Evolutionary conservation across 2,888 invertebrate genomes (phyloP).

Genomic region (Tinea pellionella): DNA sequence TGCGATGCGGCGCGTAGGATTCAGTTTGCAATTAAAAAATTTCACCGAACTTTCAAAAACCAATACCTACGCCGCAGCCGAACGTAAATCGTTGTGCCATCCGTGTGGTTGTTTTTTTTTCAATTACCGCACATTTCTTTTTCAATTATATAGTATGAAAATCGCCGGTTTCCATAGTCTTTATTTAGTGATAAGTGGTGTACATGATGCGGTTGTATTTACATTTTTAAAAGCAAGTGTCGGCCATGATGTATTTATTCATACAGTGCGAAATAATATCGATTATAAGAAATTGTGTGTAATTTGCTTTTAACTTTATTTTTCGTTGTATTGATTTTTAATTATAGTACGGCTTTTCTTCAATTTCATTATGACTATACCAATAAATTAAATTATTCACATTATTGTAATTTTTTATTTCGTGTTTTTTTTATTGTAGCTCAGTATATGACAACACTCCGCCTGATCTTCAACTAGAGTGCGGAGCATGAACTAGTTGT

Average conservation of each 20-base stretch:
- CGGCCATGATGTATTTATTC: slow-evolving; percentile 14
- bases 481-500: too few relatives aligned
- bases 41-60: slow-evolving; percentile 14
- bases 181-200: slow-evolving; percentile 15
- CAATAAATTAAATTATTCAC: too few relatives aligned
- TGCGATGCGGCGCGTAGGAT: neutral
- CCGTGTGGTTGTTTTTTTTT: slow-evolving; percentile 14
- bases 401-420: too few relatives aligned
- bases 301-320: slow-evolving; percentile 16
- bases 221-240: slow-evolving; percentile 1
- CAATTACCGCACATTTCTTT: slow-evolving; percentile 17
- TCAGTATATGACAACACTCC: too few relatives aligned
- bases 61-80: neutral
- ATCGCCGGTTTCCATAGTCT: slow-evolving; percentile 14
- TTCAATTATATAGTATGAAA: slow-evolving; percentile 17
- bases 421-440: too few relatives aligned
- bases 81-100: slow-evolving; percentile 10
- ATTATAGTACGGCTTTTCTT: too few relatives aligned
- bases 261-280: slow-evolving; percentile 23
- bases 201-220: neutral
- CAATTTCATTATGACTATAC: too few relatives aligned
- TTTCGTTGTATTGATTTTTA: neutral
- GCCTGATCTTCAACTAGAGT: too few relatives aligned
- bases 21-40: slow-evolving; percentile 14
- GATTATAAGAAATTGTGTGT: slow-evolving; percentile 17